These are phyloP conservation scores for Nyctibius grandis DNA, from an alignment of 2,797 vertebrate genomes.

Conservation along the genomic window DNA sequence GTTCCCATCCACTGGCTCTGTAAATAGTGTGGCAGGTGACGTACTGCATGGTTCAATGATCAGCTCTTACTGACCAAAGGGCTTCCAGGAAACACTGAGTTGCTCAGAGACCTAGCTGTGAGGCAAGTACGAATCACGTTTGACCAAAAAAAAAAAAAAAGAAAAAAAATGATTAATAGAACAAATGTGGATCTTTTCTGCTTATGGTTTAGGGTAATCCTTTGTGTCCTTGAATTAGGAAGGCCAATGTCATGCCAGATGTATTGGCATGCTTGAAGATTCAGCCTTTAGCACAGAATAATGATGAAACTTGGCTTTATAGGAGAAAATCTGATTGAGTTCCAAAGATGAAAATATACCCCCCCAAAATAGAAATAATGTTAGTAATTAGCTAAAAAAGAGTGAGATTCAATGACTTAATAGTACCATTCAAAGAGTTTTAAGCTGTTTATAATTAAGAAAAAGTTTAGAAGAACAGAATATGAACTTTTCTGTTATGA, in stretches of 20 bases:
- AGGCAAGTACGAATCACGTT: not conserved
- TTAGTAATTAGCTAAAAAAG: slow-evolving; percentile 59
- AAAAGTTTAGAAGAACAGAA: slow-evolving; percentile 56
- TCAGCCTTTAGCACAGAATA: slow-evolving; percentile 49
- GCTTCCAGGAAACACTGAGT: not conserved
- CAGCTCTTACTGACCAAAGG: not conserved
- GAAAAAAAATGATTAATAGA: slow-evolving; percentile 3
- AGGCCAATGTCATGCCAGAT: slow-evolving; percentile 61
- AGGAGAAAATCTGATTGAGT: slow-evolving; percentile 35
- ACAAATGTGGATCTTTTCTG: not conserved
- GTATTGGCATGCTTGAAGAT: slow-evolving; percentile 47
- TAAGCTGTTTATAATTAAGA: slow-evolving; percentile 51
- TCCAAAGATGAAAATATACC: slow-evolving; percentile 49
- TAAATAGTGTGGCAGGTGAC: slow-evolving; percentile 1
- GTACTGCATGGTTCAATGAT: not conserved
- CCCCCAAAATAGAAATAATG: slow-evolving; percentile 63
- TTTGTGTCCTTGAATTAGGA: slow-evolving; percentile 50
- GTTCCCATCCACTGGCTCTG: not conserved
- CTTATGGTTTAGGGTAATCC: slow-evolving; percentile 3
- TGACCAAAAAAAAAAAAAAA: not conserved
- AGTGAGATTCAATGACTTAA: slow-evolving; percentile 47
- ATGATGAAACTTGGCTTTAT: slow-evolving; percentile 46
- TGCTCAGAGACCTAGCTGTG: not conserved
- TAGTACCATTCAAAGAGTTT: slow-evolving; percentile 55
- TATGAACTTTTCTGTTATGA: slow-evolving; percentile 40